phyloP scores from a whole-genome alignment of 2,113 vertebrate genomes.

The Actenoides hombroni region DNA sequence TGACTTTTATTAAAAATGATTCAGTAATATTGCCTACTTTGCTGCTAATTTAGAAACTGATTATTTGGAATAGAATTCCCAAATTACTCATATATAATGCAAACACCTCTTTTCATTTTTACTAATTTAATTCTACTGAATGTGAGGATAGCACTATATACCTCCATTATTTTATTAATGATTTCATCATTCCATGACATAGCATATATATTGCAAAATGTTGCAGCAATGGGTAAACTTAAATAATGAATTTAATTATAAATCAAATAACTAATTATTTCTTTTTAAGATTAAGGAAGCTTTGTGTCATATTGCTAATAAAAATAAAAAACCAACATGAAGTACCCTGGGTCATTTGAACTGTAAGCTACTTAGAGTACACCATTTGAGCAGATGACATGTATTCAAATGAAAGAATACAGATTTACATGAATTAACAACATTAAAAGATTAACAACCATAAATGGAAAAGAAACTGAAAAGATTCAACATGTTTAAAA shows the following conservation, averaged over 20 bases:
- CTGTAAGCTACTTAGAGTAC: not conserved
- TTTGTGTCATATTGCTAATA: not conserved
- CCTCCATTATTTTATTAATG: not conserved
- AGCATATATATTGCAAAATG: constrained; percentile 57
- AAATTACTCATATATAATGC: not conserved
- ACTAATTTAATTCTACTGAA: not conserved
- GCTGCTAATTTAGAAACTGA: not conserved
- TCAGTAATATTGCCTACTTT: not conserved
- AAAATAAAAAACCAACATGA: not conserved
- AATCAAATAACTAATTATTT: not conserved
- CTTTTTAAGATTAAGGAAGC: not conserved
- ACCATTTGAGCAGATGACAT: not conserved
- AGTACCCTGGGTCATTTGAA: not conserved
- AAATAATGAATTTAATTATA: constrained; percentile 19
- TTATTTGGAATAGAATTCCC: not conserved
- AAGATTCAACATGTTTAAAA: not conserved
- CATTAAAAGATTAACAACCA: not conserved
- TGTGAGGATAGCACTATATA: not conserved
- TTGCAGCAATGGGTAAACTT: constrained; percentile 38
- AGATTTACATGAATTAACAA: not conserved
- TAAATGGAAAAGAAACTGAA: not conserved
- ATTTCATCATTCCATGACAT: constrained; percentile 73
- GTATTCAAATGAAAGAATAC: not conserved
- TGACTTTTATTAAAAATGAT: not conserved
- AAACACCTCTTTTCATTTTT: not conserved